phyloP scores from a whole-genome alignment of 2,888 invertebrate species.

The Clusia tigrina region DNA sequence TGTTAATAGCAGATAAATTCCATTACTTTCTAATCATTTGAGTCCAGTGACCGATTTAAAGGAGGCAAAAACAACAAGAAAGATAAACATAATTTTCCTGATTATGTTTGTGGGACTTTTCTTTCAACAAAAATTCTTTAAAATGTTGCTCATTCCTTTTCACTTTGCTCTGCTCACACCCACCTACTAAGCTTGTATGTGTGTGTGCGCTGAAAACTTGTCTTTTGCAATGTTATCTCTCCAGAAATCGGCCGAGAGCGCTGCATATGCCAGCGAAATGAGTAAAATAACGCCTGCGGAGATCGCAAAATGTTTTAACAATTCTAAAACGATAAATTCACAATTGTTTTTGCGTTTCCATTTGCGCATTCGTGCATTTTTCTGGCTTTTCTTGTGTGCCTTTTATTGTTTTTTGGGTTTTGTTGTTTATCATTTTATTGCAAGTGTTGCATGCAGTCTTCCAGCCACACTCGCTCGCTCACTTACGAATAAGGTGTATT shows the following conservation, averaged over 20 bases:
- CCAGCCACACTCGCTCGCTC: conserved; percentile 9
- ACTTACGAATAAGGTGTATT: conserved; percentile 9
- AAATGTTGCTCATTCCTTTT: too few species aligned
- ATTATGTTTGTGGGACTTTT: too few species aligned
- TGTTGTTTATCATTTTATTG: conserved; percentile 9
- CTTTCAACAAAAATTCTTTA: too few species aligned
- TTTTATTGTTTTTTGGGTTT: conserved; percentile 23
- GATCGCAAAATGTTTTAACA: conserved; percentile 37
- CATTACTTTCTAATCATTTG: too few species aligned
- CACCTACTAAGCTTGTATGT: too few species aligned
- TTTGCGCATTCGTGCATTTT: too few species aligned
- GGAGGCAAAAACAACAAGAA: too few species aligned
- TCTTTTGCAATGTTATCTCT: background rate
- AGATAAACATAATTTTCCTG: too few species aligned
- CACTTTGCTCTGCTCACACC: too few species aligned
- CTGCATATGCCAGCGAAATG: background rate
- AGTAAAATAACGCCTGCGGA: conserved; percentile 10
- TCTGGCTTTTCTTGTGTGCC: conserved; percentile 20
- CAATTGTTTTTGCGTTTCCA: conserved; percentile 26
- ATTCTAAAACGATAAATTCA: conserved; percentile 31
- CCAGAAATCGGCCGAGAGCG: conserved; percentile 2
- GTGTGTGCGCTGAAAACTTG: too few species aligned
- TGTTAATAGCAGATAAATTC: too few species aligned
- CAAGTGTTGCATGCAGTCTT: conserved; percentile 27
- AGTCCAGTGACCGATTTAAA: too few species aligned